Conservation (phyloP, 2,888 invertebrate species). For the Amblyjoppa fuscipennis region DNA sequence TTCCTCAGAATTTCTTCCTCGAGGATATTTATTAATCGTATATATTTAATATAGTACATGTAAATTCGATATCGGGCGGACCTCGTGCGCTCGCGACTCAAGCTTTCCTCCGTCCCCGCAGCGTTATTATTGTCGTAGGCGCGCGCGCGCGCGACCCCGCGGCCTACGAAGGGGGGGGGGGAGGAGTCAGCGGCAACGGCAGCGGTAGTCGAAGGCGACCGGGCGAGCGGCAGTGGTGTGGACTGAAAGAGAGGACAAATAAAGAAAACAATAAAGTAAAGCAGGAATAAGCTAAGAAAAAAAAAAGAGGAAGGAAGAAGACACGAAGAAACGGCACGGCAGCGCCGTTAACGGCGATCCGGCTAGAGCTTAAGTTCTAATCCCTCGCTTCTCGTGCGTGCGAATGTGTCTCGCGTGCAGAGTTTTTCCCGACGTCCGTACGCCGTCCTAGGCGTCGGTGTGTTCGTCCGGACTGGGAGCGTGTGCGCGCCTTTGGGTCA, state of each 20-base stretch:
- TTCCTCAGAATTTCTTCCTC: background rate
- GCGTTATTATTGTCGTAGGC: conserved; percentile 48
- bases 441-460: background rate
- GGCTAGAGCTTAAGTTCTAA: conserved; percentile 4
- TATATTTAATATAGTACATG: conserved; percentile 2
- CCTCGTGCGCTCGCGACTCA: conserved; percentile 51
- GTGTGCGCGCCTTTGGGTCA: conserved; percentile 25
- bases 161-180: conserved; percentile 45
- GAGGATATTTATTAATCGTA: background rate
- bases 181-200: background rate
- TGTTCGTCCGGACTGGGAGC: background rate
- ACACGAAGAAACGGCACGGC: conserved; percentile 11
- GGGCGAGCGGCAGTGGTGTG: conserved; percentile 29
- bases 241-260: background rate
- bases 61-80: conserved; percentile 52
- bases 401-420: conserved; percentile 48
- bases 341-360: conserved; percentile 25
- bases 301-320: conserved; percentile 22
- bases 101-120: conserved; percentile 30
- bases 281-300: background rate
- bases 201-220: conserved; percentile 48
- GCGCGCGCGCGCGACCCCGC: conserved; percentile 48
- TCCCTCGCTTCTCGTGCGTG: conserved; percentile 32
- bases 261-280: conserved; percentile 10
- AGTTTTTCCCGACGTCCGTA: conserved; percentile 30